Evolutionary conservation across 1,140 invertebrate species (phyloP), one percentile per base, ranked within the genome.

Genomic region (Cephus cinctus): DNA sequence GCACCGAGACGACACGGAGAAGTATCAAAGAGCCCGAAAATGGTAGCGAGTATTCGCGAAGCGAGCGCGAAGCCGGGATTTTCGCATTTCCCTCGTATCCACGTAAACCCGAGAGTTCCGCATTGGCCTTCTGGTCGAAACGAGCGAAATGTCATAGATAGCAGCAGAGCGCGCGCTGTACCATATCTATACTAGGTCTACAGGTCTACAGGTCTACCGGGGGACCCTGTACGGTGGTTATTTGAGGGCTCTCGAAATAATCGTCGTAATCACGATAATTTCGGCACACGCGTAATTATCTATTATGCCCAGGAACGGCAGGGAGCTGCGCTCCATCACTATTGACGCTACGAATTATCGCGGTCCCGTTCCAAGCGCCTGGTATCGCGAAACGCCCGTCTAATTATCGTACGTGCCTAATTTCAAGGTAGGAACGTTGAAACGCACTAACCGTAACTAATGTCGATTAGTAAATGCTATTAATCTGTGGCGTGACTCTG

Each of bases 381-480:
- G 31, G 14, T 30, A 42, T 49, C 30, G 4, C 31, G 21, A n/a
- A 36, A 15, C 32, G 31, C 46, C 43, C 32, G 50, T 51, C 44
- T 56, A 59, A 56, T 59, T 49, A 59, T 49, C 43, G 31, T 9
- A 47, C 52, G 38, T 48, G 45, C 25, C 48, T 59, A 56, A 56
- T 59, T 56, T 56, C 47, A 54, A 50, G 42, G 42, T 39, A 42
- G 21, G 20, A 41, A 8, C 11, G 20, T 32, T 18, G 14, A 25
- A 16, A 16, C 19, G 21, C 12, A 18, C 6, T 15, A 23, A 53
- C 61, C 52, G 60, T 57, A 60, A 64, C 54, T 62, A 62, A 62
- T 54, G 41, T 41, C 38, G 48, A 61, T 61, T 47, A 54, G 48
- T 41, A 63, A 61, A 61, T 34, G 54, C 59, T 54, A 61, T 63